A percentile compares a stretch with the other conserved stretches of the same genome.
Evolutionary conservation across 1,140 invertebrate species (phyloP).

Genomic region (Lepidurus apus): DNA sequence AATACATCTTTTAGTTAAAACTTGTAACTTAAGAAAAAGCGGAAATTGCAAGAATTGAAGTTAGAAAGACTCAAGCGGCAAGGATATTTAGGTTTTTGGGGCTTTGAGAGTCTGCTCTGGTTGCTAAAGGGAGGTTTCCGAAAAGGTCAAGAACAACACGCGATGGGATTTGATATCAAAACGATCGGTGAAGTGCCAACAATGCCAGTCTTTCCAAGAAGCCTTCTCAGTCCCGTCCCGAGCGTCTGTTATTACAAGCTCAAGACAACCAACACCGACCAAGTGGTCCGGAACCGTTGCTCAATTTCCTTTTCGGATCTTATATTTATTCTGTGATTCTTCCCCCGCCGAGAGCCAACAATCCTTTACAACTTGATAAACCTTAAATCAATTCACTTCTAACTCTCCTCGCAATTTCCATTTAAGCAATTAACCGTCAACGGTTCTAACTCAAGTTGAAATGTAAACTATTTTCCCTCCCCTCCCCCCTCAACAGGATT

Average conservation of each 20-base stretch:
- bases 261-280: not conserved
- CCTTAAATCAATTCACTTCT: too few relatives aligned
- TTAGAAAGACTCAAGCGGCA: not conserved
- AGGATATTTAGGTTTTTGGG: not conserved
- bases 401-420: too few relatives aligned
- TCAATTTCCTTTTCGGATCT: not conserved
- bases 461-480: too few relatives aligned
- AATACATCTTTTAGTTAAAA: too few relatives aligned
- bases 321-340: not conserved
- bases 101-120: not conserved
- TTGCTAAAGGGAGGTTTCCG: not conserved
- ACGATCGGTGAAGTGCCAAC: not conserved
- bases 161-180: slow-evolving; percentile 16
- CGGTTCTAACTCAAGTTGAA: too few relatives aligned
- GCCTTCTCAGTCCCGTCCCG: too few relatives aligned
- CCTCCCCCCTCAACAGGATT: too few relatives aligned
- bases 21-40: too few relatives aligned
- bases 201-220: too few relatives aligned
- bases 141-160: slow-evolving; percentile 11
- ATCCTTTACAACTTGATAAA: too few relatives aligned
- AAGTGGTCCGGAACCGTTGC: not conserved
- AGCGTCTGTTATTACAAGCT: not conserved
- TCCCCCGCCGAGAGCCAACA: not conserved
- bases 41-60: too few relatives aligned
- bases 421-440: too few relatives aligned